Evolutionary conservation across 2,888 invertebrate species (phyloP), one percentile per base, ranked within the genome.

Genomic region (Melieria crassipennis): DNA sequence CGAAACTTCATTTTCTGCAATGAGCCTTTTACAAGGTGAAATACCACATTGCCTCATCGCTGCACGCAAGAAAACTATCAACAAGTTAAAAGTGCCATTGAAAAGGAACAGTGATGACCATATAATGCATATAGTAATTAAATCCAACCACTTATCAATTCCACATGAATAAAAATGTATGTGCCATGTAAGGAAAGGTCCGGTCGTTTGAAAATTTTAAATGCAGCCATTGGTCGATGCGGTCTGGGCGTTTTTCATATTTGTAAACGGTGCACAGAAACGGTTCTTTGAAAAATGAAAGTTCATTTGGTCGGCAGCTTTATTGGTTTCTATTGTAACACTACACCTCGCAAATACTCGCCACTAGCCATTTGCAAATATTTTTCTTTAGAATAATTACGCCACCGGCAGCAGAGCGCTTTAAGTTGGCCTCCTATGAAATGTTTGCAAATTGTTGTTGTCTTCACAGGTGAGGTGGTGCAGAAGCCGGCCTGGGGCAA

Each of bases 401-500:
- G 30, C 30, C 30, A 30, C 30, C 30, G 30, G 30, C 30, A 30
- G 30, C 30, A 30, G 30, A 30, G 1, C 30, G 30, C 30, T 30
- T 30, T 30, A 3, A 30, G 30, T 30, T 30, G 30, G 30, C 30
- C 30, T 30, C 30, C 30, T 52, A 65, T n/a, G 52, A 4, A 52
- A 42, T 55, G 9, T 50, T 61, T 61, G 13, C 55, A 46, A 10
- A 48, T 64, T 9, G 30, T 11, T 52, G 52, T 64, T 30, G 58
- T 11, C 57, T 52, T 64, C 30, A 30, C 72, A 95, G 95, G 94
- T 62, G 93, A 94, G 79, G 87, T 92, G 67, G 93, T 96, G 7
- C 90, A 90, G 7, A 91, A 91, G 79, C 94, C 95, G 5, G 90
- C 94, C 0, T 97, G 97, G 97, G 96, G 96, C 65, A 94, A 95